These are phyloP conservation scores for Formica aserva DNA, from an alignment of 2,888 invertebrate species.

Conservation along the genomic window DNA sequence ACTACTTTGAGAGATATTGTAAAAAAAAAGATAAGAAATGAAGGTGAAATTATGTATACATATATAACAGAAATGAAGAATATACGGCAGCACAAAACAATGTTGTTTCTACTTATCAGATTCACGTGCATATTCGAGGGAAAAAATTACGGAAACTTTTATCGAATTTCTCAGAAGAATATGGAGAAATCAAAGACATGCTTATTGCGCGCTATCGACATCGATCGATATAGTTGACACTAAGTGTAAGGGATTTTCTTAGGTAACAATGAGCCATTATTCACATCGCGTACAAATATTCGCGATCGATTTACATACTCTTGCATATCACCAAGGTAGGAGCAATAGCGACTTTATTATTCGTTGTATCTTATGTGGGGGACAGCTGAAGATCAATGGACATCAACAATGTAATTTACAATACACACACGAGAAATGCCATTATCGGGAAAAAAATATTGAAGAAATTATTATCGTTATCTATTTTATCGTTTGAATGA, in stretches of 20 bases:
- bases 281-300: conserved; percentile 34
- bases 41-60: background rate
- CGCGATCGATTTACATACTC: background rate
- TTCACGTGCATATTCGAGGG: background rate
- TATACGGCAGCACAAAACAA: background rate
- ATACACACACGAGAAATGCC: background rate
- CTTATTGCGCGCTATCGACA: conserved; percentile 10
- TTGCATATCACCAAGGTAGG: background rate
- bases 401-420: conserved; percentile 6
- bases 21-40: background rate
- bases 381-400: background rate
- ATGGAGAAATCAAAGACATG: background rate
- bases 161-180: background rate
- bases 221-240: conserved; percentile 41
- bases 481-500: background rate
- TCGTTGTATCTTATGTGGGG: background rate
- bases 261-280: conserved; percentile 46
- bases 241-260: background rate
- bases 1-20: background rate
- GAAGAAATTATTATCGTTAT: background rate
- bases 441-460: background rate
- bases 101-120: background rate
- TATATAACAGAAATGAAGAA: background rate
- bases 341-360: background rate
- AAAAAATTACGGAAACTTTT: background rate